phyloP scores from a whole-genome alignment of 2,888 invertebrate species.

The Agrotis exclamationis region DNA sequence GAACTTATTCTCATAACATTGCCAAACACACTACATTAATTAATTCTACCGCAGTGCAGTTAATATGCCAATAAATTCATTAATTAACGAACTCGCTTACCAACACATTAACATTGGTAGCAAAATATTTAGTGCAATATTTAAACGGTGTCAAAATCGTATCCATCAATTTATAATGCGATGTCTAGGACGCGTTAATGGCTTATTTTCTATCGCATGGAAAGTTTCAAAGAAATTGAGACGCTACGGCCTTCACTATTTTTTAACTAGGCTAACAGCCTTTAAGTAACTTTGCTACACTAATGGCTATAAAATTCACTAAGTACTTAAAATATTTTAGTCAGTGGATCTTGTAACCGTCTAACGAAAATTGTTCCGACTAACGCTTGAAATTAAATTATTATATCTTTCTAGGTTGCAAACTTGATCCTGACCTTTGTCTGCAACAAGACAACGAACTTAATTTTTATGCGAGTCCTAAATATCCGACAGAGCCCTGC shows the following conservation, averaged over 20 bases:
- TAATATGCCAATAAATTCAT: conserved; percentile 15
- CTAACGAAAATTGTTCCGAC: not conserved
- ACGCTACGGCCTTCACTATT: conserved; percentile 1
- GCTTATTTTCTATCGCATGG: conserved; percentile 11
- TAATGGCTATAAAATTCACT: conserved; percentile 36
- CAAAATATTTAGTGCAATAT: not conserved
- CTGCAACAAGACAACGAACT: no score
- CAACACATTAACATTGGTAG: not conserved
- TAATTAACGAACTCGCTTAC: not conserved
- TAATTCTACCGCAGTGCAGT: not conserved
- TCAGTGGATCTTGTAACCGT: not conserved
- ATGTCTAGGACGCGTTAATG: not conserved
- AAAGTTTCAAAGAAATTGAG: conserved; percentile 34
- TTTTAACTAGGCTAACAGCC: conserved; percentile 19
- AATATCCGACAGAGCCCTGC: no score
- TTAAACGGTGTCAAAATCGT: not conserved
- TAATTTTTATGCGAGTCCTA: no score
- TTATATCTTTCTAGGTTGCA: no score
- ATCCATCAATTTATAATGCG: not conserved
- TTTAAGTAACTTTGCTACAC: conserved; percentile 40
- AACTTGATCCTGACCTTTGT: no score
- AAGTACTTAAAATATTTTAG: conserved; percentile 10
- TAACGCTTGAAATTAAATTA: no score
- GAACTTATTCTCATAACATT: not conserved
- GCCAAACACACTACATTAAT: conserved; percentile 18